Conservation (phyloP, 2,797 vertebrate genomes). For the Oryzias sinensis region DNA sequence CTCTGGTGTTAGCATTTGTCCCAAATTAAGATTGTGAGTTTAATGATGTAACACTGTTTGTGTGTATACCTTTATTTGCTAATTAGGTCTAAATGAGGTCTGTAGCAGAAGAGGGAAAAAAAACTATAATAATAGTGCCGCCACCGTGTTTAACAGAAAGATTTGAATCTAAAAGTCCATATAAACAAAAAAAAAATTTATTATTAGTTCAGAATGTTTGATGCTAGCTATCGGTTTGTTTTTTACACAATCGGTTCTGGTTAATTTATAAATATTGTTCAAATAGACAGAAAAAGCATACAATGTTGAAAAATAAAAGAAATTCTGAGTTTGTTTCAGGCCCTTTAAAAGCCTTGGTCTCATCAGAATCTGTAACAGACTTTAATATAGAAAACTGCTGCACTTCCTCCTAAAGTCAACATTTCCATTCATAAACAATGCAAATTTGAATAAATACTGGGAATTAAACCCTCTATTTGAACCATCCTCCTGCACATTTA, state of each 20-base stretch:
- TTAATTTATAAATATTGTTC: neutral
- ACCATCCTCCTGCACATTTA: neutral
- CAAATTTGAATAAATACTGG: neutral
- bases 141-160: neutral
- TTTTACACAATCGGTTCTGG: neutral
- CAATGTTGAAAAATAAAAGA: neutral
- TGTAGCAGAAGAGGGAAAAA: neutral
- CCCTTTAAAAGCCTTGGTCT: neutral
- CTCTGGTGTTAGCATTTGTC: no score
- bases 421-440: conserved; percentile 5
- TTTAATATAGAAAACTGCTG: conserved; percentile 11
- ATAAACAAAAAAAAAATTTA: neutral
- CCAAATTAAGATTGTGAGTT: no score
- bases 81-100: no score
- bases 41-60: no score
- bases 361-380: neutral
- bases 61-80: no score
- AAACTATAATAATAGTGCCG: neutral
- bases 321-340: neutral
- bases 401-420: conserved; percentile 5
- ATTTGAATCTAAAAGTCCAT: neutral
- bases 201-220: neutral
- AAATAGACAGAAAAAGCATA: neutral
- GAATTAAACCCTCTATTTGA: neutral
- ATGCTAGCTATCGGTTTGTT: neutral